Conservation (phyloP, 2,888 invertebrate species). For the Mechanitis messenoides region DNA sequence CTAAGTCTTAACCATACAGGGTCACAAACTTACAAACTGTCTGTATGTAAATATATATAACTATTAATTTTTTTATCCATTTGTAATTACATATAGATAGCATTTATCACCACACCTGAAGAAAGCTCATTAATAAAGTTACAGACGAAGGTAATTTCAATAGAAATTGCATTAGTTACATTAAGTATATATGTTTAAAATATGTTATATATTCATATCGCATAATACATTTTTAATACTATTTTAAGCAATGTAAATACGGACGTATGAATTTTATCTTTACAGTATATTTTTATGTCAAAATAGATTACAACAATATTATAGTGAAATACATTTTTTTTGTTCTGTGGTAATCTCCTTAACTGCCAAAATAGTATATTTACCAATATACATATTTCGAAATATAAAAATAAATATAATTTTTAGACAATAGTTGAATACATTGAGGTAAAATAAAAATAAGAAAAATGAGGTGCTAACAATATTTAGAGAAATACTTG, state of each 20-base stretch:
- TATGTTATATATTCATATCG: constrained; percentile 29
- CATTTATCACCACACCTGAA: constrained; percentile 74
- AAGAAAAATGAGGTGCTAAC: constrained; percentile 32
- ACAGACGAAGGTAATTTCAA: constrained; percentile 24
- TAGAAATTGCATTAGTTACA: constrained; percentile 27
- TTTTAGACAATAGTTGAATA: constrained; percentile 6
- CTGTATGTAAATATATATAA: constrained; percentile 50
- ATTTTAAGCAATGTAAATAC: constrained; percentile 20
- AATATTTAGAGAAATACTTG: constrained; percentile 33
- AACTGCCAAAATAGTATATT: constrained; percentile 72
- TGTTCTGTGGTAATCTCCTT: constrained; percentile 75
- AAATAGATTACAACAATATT: constrained; percentile 26
- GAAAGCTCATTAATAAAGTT: constrained; percentile 61
- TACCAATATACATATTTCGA: constrained; percentile 22
- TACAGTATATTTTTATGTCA: constrained; percentile 16
- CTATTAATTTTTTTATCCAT: constrained; percentile 33
- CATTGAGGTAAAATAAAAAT: constrained; percentile 22
- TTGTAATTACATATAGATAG: constrained; percentile 46
- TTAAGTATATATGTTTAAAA: constrained; percentile 27
- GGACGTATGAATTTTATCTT: constrained; percentile 16
- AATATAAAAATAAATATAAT: constrained; percentile 10
- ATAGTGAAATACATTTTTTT: constrained; percentile 39
- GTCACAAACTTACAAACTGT: constrained; percentile 60
- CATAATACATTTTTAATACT: constrained; percentile 40
- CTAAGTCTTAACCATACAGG: constrained; percentile 55